These are phyloP conservation scores for Sardina pilchardus DNA, from an alignment of 2,113 vertebrate species.

Conservation along the genomic window DNA sequence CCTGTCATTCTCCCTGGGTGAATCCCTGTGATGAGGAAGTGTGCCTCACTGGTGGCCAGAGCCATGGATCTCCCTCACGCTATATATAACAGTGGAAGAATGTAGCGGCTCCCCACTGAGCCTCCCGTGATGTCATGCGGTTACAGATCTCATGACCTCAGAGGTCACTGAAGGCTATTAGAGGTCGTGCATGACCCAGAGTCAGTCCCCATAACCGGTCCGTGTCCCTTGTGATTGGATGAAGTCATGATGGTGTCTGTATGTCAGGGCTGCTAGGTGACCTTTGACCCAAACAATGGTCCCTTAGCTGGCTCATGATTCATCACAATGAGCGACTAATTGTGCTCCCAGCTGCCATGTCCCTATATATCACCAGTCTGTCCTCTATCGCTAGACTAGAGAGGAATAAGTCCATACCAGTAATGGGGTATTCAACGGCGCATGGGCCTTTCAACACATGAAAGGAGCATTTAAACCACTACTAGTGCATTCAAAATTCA, in stretches of 20 bases:
- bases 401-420: neutral
- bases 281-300: neutral
- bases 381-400: neutral
- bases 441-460: neutral
- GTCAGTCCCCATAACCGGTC: neutral
- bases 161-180: neutral
- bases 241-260: neutral
- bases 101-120: neutral
- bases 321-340: too few species aligned
- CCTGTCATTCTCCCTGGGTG: neutral
- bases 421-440: neutral
- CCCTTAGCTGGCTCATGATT: neutral
- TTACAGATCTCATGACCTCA: neutral
- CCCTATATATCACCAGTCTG: neutral
- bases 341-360: too few species aligned
- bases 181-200: neutral
- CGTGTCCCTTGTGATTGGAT: neutral
- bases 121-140: neutral
- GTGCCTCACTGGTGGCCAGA: neutral
- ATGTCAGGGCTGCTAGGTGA: neutral
- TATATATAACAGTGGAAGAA: slow-evolving; percentile 1
- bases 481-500: too few species aligned
- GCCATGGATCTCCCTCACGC: neutral
- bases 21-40: neutral
- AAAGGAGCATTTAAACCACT: too few species aligned